These are phyloP conservation scores for Drosophila cracens DNA, from an alignment of 2,888 invertebrate genomes.

Conservation along the genomic window DNA sequence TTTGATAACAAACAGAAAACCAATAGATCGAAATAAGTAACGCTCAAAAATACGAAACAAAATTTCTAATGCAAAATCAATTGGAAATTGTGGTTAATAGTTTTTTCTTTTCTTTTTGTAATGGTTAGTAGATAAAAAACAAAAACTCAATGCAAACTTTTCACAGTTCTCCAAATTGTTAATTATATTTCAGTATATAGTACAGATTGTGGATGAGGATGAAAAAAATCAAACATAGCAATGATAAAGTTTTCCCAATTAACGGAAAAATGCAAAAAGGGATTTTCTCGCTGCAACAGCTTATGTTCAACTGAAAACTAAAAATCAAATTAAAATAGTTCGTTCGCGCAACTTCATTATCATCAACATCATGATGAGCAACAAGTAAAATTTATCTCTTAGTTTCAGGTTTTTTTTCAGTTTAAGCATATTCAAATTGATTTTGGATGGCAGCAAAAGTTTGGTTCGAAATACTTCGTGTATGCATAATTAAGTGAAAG, in stretches of 20 bases:
- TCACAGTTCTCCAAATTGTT: slow-evolving; percentile 13
- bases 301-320: not conserved
- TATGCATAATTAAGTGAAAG: slow-evolving; percentile 58
- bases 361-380: slow-evolving; percentile 5
- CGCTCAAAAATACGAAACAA: slow-evolving; percentile 34
- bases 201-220: slow-evolving; percentile 10
- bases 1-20: slow-evolving; percentile 71
- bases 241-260: not conserved
- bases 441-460: slow-evolving; percentile 35
- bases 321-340: slow-evolving; percentile 23
- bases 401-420: not conserved
- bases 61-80: slow-evolving; percentile 37
- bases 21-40: slow-evolving; percentile 56
- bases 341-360: slow-evolving; percentile 16
- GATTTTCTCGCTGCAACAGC: slow-evolving; percentile 20
- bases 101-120: slow-evolving; percentile 8
- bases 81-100: slow-evolving; percentile 15
- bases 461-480: slow-evolving; percentile 31
- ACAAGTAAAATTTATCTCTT: slow-evolving; percentile 4
- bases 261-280: slow-evolving; percentile 30
- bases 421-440: slow-evolving; percentile 7
- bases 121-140: slow-evolving; percentile 4
- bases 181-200: slow-evolving; percentile 10
- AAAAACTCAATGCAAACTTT: slow-evolving; percentile 15
- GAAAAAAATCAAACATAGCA: not conserved